Percentiles rank a stretch among this genome's conserved stretches.
Conservation (phyloP, 1,140 invertebrate genomes). For the Cheumatopsyche charites region DNA sequence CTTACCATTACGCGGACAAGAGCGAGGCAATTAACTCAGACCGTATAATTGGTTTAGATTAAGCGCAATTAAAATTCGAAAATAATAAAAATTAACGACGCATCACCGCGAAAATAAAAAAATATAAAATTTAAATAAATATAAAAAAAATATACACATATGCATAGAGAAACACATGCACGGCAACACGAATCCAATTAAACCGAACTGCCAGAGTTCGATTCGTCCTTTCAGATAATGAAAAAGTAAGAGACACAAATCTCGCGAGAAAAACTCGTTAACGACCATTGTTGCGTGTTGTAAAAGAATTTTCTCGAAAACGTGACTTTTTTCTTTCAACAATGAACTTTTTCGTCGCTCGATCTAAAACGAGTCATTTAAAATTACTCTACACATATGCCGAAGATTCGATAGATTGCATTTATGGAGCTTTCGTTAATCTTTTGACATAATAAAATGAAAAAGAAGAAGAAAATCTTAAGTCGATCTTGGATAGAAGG, state of each 20-base stretch:
- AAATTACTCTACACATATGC: too few species aligned
- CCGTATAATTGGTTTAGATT: slow-evolving; percentile 20
- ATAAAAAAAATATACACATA: not conserved
- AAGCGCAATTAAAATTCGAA: slow-evolving; percentile 21
- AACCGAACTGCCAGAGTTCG: too few species aligned
- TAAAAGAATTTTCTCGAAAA: not conserved
- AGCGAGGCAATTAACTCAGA: slow-evolving; percentile 5
- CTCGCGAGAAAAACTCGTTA: slow-evolving; percentile 39
- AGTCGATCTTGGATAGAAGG: too few species aligned
- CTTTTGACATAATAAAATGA: too few species aligned
- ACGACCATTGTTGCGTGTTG: slow-evolving; percentile 27
- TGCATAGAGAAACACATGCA: too few species aligned
- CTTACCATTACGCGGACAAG: not conserved
- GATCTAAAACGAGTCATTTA: too few species aligned
- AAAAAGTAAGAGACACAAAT: not conserved
- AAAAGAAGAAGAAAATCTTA: too few species aligned
- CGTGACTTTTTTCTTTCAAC: not conserved
- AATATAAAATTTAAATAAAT: not conserved
- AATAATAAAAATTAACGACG: slow-evolving; percentile 14
- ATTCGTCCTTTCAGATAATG: not conserved
- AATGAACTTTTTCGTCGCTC: too few species aligned
- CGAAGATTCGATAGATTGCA: too few species aligned
- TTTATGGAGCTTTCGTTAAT: too few species aligned
- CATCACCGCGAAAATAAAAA: not conserved
- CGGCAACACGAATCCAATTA: too few species aligned